These are phyloP conservation scores for Todiramphus saurophagus DNA, from an alignment of 2,113 vertebrate species.

Conservation along the genomic window DNA sequence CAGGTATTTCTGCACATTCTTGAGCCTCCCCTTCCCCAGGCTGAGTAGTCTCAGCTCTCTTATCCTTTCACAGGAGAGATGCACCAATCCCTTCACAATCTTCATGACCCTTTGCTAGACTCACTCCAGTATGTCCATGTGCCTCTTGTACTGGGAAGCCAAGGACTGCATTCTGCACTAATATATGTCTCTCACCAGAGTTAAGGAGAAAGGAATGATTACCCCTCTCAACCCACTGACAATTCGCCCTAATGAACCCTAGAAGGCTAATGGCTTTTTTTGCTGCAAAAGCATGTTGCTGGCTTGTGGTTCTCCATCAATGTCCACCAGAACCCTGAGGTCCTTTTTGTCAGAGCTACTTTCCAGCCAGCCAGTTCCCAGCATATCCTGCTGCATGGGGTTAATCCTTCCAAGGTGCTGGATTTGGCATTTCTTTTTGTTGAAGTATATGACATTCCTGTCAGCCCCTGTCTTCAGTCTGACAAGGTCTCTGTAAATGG, in stretches of 20 bases:
- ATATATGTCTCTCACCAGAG: neutral
- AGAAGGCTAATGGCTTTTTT: neutral
- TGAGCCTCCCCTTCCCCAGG: neutral
- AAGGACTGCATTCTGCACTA: neutral
- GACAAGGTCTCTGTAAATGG: neutral
- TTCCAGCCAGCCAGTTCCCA: neutral
- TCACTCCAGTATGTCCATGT: neutral
- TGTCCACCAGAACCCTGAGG: neutral
- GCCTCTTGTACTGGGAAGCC: neutral
- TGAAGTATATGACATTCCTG: neutral
- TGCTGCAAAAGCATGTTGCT: neutral
- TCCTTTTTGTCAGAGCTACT: neutral
- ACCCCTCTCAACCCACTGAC: neutral
- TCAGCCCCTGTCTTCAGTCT: neutral
- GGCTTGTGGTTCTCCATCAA: neutral
- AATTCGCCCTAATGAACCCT: neutral
- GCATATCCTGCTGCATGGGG: neutral
- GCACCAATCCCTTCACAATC: neutral
- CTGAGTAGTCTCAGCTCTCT: neutral
- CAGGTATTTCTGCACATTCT: neutral
- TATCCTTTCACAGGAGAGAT: neutral
- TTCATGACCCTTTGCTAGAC: neutral
- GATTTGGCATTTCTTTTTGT: neutral
- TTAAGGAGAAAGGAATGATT: neutral
- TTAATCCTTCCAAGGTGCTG: neutral